Conservation (phyloP, 2,113 vertebrate genomes). For the Morphnarchus princeps region DNA sequence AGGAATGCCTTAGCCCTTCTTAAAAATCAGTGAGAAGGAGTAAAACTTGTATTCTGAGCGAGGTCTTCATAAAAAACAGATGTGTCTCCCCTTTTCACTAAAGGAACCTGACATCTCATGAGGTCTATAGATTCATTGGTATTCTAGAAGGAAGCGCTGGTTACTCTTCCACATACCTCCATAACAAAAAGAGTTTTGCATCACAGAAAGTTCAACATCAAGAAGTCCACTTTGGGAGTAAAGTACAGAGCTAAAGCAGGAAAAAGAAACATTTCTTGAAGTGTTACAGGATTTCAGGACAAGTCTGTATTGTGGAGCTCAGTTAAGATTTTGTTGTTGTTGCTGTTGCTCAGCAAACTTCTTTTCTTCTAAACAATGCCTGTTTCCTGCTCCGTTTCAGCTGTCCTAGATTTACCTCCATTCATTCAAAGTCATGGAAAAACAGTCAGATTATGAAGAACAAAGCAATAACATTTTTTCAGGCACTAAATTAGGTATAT, state of each 20-base stretch:
- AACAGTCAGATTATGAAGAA: neutral
- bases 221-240: neutral
- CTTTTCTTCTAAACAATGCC: neutral
- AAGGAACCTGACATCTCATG: neutral
- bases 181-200: neutral
- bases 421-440: neutral
- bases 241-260: neutral
- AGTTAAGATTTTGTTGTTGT: neutral
- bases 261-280: neutral
- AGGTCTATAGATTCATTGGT: neutral
- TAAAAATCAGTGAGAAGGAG: neutral
- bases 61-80: neutral
- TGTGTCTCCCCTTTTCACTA: neutral
- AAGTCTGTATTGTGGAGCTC: neutral
- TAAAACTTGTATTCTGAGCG: neutral
- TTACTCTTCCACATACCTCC: neutral
- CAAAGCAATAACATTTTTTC: neutral
- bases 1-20: neutral
- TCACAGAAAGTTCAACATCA: neutral
- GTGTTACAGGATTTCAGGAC: neutral
- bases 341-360: neutral
- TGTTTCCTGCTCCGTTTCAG: neutral
- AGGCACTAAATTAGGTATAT: neutral
- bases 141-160: neutral
- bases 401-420: neutral